Evolutionary conservation across 1,140 invertebrate genomes (phyloP).

Genomic region (Drosophila lowei): DNA sequence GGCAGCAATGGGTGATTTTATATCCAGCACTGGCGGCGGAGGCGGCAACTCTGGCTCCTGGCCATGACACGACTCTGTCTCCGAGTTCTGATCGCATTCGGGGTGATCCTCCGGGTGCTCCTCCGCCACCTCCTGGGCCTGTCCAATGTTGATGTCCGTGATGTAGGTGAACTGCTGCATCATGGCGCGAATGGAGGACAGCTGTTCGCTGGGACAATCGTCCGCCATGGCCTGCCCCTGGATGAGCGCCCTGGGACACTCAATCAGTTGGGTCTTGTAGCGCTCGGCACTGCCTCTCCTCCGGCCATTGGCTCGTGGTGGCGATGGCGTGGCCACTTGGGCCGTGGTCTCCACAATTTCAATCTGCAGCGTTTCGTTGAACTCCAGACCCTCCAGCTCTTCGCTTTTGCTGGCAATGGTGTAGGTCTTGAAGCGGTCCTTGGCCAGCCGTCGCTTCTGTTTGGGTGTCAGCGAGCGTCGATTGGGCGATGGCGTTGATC

Average conservation of each 20-base stretch:
- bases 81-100: slow-evolving; percentile 84
- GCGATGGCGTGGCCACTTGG: slow-evolving; percentile 19
- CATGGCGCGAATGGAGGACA: slow-evolving; percentile 80
- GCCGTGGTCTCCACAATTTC: slow-evolving; percentile 59
- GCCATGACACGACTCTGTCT: slow-evolving; percentile 82
- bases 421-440: slow-evolving; percentile 91
- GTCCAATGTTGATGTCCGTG: slow-evolving; percentile 57
- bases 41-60: slow-evolving; percentile 35
- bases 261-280: slow-evolving; percentile 76
- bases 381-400: slow-evolving; percentile 57
- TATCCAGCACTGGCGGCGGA: slow-evolving; percentile 17
- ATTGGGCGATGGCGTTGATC: slow-evolving; percentile 57
- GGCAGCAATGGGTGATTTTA: not conserved
- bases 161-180: slow-evolving; percentile 73
- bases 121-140: slow-evolving; percentile 38
- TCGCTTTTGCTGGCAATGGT: slow-evolving; percentile 86
- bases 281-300: slow-evolving; percentile 68
- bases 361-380: slow-evolving; percentile 77
- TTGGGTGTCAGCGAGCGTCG: slow-evolving; percentile 88
- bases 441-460: slow-evolving; percentile 88
- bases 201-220: slow-evolving; percentile 84
- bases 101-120: slow-evolving; percentile 64
- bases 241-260: slow-evolving; percentile 56
- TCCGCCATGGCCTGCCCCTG: slow-evolving; percentile 54
- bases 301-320: slow-evolving; percentile 48